Evolutionary conservation across 2,888 invertebrate genomes (phyloP).

Genomic region (Ennomos erosarius): DNA sequence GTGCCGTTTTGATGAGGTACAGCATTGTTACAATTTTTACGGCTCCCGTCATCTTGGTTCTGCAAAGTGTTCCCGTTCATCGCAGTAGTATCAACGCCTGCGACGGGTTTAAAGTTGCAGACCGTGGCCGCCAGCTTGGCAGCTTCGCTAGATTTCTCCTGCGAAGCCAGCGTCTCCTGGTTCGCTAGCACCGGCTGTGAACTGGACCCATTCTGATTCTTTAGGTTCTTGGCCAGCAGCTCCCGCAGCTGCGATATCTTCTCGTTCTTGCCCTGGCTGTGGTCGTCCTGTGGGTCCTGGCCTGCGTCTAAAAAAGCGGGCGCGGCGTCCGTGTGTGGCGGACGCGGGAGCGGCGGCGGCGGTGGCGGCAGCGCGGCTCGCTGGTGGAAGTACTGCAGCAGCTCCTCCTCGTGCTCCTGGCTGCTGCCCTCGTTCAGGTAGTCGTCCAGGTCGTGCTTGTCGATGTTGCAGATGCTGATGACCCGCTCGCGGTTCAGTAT

Average conservation of each 20-base stretch:
- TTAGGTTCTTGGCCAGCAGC: slow-evolving; percentile 88
- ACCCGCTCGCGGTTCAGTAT: slow-evolving; percentile 88
- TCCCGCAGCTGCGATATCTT: slow-evolving; percentile 91
- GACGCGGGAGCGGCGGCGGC: too few relatives aligned
- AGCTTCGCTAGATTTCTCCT: slow-evolving; percentile 55
- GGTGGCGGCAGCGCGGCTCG: slow-evolving; percentile 59
- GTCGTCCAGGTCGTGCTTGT: slow-evolving; percentile 92
- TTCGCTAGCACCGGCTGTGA: slow-evolving; percentile 53
- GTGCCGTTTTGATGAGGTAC: slow-evolving; percentile 63
- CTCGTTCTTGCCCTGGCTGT: slow-evolving; percentile 83
- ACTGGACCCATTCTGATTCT: slow-evolving; percentile 75
- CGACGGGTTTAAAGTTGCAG: slow-evolving; percentile 69
- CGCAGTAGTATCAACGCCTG: slow-evolving; percentile 48
- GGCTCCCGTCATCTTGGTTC: slow-evolving; percentile 49
- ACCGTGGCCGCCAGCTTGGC: slow-evolving; percentile 59
- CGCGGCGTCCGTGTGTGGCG: slow-evolving; percentile 40
- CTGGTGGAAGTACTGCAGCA: slow-evolving; percentile 92
- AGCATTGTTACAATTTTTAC: slow-evolving; percentile 57
- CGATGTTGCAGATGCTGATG: slow-evolving; percentile 91
- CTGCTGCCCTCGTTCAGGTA: slow-evolving; percentile 91
- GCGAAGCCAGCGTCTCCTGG: slow-evolving; percentile 54
- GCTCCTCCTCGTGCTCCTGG: slow-evolving; percentile 93
- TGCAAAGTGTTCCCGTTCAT: slow-evolving; percentile 54
- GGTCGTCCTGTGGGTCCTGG: slow-evolving; percentile 79
- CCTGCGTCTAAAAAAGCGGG: slow-evolving; percentile 73